These are phyloP conservation scores for Ara ararauna DNA, from an alignment of 2,797 vertebrate genomes.

Conservation along the genomic window DNA sequence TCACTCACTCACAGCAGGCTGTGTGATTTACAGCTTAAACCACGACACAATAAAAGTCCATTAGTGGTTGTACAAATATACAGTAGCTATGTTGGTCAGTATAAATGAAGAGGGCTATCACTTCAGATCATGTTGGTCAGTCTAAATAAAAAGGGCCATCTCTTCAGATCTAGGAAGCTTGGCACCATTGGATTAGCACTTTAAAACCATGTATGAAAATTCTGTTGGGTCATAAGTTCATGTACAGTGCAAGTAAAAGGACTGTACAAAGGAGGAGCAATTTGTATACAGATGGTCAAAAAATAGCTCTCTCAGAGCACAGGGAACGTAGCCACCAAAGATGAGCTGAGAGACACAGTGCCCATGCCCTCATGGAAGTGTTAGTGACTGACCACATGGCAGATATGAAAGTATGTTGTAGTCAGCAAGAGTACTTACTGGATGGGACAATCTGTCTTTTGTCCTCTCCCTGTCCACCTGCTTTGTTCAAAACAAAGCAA, in stretches of 20 bases:
- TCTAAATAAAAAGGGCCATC: neutral
- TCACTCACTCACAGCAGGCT: too few relatives aligned
- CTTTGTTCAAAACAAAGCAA: neutral
- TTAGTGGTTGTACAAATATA: neutral
- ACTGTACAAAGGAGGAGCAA: neutral
- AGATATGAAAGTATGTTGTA: neutral
- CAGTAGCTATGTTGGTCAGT: neutral
- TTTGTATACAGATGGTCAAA: neutral
- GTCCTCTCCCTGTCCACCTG: neutral
- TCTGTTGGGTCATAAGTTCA: neutral
- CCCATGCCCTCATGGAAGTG: neutral
- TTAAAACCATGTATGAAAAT: neutral
- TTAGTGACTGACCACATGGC: neutral
- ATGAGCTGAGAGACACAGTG: neutral
- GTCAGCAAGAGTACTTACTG: neutral
- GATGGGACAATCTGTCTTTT: neutral
- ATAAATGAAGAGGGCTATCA: neutral
- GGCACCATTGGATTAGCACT: neutral
- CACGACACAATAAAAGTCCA: neutral
- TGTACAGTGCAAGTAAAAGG: neutral
- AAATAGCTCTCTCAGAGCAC: neutral
- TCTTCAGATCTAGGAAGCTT: neutral
- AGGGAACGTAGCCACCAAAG: neutral
- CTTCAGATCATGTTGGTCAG: neutral
- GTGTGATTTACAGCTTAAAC: too few relatives aligned